phyloP scores from a whole-genome alignment of 2,888 invertebrate genomes.

The Boloria selene region DNA sequence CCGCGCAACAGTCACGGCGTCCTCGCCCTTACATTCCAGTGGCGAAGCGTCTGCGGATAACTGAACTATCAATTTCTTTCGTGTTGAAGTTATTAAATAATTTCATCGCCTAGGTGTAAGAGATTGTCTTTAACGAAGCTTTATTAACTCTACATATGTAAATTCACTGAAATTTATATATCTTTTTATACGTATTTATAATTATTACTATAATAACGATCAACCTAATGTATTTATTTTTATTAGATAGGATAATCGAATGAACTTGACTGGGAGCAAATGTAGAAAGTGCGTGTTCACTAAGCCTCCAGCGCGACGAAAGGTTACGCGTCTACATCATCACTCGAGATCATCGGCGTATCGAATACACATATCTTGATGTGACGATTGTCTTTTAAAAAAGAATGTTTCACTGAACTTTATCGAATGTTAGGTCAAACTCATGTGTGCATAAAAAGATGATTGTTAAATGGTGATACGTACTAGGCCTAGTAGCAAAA shows the following conservation, averaged over 20 bases:
- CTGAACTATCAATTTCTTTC: slow-evolving; percentile 69
- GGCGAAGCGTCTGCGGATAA: slow-evolving; percentile 50
- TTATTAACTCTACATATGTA: slow-evolving; percentile 82
- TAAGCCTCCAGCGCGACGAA: slow-evolving; percentile 50
- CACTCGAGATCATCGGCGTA: slow-evolving; percentile 49
- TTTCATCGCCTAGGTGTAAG: slow-evolving; percentile 78
- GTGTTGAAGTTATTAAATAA: slow-evolving; percentile 80
- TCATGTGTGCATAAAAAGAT: slow-evolving; percentile 47
- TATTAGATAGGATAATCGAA: slow-evolving; percentile 76
- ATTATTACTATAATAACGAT: slow-evolving; percentile 66
- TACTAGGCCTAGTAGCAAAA: slow-evolving; percentile 54
- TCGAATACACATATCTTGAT: slow-evolving; percentile 68
- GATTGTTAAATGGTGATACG: slow-evolving; percentile 52
- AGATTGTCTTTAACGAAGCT: slow-evolving; percentile 80
- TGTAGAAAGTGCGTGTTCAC: slow-evolving; percentile 70
- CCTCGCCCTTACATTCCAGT: slow-evolving; percentile 43
- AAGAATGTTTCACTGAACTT: slow-evolving; percentile 50
- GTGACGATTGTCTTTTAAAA: slow-evolving; percentile 51
- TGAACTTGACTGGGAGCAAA: slow-evolving; percentile 78
- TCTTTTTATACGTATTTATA: slow-evolving; percentile 82
- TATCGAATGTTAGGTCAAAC: slow-evolving; percentile 54
- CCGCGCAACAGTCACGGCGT: slow-evolving; percentile 40
- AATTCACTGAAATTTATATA: slow-evolving; percentile 80
- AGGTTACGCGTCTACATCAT: slow-evolving; percentile 38
- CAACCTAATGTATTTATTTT: slow-evolving; percentile 77